Evolutionary conservation across 2,113 vertebrate genomes (phyloP).

Genomic region (Aspidoscelis tigris): DNA sequence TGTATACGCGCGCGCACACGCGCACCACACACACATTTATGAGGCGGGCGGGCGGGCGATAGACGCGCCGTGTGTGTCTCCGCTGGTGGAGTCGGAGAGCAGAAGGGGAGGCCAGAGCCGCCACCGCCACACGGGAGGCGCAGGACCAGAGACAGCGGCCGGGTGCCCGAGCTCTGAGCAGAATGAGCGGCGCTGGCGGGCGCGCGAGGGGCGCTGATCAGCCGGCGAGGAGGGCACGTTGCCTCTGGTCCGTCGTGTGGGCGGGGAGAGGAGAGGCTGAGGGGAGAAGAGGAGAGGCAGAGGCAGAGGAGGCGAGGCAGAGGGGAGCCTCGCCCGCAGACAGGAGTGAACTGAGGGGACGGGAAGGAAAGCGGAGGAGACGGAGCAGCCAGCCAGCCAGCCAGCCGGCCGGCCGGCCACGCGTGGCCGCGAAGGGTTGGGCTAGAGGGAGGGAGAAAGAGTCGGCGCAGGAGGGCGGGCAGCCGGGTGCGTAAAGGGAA

Average conservation of each 20-base stretch:
- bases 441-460: background rate
- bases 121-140: too few species aligned
- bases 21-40: background rate
- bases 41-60: background rate
- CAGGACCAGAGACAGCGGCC: slow-evolving; percentile 9
- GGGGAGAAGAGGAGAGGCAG: background rate
- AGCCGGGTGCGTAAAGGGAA: background rate
- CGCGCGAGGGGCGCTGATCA: slow-evolving; percentile 17
- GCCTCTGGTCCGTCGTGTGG: slow-evolving; percentile 55
- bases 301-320: background rate
- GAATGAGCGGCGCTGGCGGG: background rate
- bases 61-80: background rate
- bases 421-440: background rate
- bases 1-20: too few species aligned
- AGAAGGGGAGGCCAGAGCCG: background rate
- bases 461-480: background rate
- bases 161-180: background rate
- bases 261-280: slow-evolving; percentile 57
- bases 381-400: background rate
- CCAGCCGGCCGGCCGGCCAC: background rate
- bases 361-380: background rate
- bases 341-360: slow-evolving; percentile 27
- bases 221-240: slow-evolving; percentile 36
- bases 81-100: background rate
- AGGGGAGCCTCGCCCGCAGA: background rate